Evolutionary conservation across 2,888 invertebrate species (phyloP).

Genomic region (Nycteola revayana): DNA sequence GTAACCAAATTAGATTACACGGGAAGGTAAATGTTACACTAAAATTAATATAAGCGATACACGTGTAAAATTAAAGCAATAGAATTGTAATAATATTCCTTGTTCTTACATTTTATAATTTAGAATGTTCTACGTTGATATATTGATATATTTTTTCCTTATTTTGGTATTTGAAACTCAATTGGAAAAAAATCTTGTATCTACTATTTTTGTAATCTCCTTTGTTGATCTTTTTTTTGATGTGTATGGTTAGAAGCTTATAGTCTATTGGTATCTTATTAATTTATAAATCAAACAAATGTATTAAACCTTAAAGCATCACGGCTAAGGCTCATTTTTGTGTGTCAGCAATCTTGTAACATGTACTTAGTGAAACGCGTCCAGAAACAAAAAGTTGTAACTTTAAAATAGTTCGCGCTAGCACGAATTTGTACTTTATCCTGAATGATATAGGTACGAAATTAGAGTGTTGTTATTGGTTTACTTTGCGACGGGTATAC

Average conservation of each 20-base stretch:
- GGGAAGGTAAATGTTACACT: constrained; percentile 14
- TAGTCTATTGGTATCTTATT: too few relatives aligned
- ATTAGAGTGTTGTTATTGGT: constrained; percentile 39
- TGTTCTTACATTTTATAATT: constrained; percentile 23
- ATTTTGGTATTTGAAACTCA: too few relatives aligned
- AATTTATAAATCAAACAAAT: too few relatives aligned
- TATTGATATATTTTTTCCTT: too few relatives aligned
- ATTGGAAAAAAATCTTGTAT: too few relatives aligned
- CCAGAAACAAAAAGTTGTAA: constrained; percentile 41
- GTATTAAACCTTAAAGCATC: constrained; percentile 1
- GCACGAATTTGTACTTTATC: constrained; percentile 16
- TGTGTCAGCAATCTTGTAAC: constrained; percentile 41
- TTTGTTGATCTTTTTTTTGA: too few relatives aligned
- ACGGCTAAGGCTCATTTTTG: constrained; percentile 28
- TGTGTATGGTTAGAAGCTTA: too few relatives aligned
- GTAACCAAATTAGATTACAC: background rate
- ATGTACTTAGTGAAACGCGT: constrained; percentile 70
- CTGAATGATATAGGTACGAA: constrained; percentile 27
- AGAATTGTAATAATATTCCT: constrained; percentile 39
- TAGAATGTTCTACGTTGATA: too few relatives aligned
- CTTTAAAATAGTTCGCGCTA: constrained; percentile 22
- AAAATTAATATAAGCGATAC: constrained; percentile 29
- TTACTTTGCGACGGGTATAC: constrained; percentile 30
- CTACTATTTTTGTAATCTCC: too few relatives aligned
- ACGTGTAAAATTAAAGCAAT: constrained; percentile 48